These are phyloP conservation scores for Agriotes lineatus DNA, from an alignment of 2,888 invertebrate genomes.

Conservation along the genomic window DNA sequence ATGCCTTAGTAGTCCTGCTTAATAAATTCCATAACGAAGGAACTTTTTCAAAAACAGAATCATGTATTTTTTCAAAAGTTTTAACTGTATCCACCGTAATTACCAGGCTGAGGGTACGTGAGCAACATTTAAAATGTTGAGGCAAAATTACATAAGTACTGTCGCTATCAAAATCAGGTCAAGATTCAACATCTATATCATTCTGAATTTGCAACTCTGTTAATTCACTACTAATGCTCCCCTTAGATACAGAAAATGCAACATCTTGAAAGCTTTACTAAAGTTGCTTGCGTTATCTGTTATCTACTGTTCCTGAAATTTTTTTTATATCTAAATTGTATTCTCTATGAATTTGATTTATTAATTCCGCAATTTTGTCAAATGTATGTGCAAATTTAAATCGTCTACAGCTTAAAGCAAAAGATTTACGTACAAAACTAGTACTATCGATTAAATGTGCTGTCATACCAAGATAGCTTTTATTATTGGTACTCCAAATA, in stretches of 20 bases:
- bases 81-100: slow-evolving; percentile 6
- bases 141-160: slow-evolving; percentile 5
- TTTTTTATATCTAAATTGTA: not conserved
- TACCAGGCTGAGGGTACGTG: not conserved
- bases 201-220: not conserved
- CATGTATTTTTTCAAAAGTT: too few species aligned
- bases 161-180: not conserved
- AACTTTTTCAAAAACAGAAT: too few species aligned
- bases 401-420: not conserved
- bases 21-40: too few species aligned
- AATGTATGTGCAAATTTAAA: not conserved
- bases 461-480: not conserved
- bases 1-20: too few species aligned
- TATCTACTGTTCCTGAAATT: slow-evolving; percentile 3
- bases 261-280: slow-evolving; percentile 3
- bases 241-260: not conserved
- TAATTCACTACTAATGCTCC: too few species aligned
- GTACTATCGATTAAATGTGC: slow-evolving; percentile 1
- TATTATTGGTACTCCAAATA: slow-evolving; percentile 7
- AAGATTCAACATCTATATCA: not conserved
- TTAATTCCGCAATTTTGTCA: not conserved
- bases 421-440: not conserved
- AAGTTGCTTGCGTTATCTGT: slow-evolving; percentile 15
- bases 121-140: slow-evolving; percentile 9
- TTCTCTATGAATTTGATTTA: not conserved